Evolutionary conservation across 2,797 vertebrate species (phyloP).

Genomic region (Steatocranus sp.): DNA sequence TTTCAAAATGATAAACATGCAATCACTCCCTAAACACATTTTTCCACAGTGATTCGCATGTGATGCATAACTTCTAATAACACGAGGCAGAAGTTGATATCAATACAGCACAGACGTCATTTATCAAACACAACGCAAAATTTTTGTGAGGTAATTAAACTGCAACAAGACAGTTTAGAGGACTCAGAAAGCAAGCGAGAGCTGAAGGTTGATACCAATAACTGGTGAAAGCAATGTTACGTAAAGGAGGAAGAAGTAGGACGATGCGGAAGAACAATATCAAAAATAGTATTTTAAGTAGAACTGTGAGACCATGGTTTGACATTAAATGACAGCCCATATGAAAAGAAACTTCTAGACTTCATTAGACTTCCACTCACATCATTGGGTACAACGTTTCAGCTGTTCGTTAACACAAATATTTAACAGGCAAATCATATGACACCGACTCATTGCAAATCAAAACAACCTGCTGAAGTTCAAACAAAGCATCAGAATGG

Average conservation of each 20-base stretch:
- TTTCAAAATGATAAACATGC: background rate
- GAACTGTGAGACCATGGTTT: background rate
- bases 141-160: background rate
- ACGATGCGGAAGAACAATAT: background rate
- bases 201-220: background rate
- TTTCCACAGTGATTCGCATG: background rate
- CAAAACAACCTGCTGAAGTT: background rate
- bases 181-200: background rate
- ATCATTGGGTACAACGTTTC: background rate
- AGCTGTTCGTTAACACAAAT: background rate
- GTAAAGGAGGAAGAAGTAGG: background rate
- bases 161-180: background rate
- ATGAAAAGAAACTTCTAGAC: background rate
- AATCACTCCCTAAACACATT: background rate
- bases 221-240: background rate
- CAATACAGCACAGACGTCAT: background rate
- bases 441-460: background rate
- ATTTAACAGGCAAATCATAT: background rate
- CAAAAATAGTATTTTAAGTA: background rate
- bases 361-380: background rate
- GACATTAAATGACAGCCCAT: background rate
- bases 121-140: background rate
- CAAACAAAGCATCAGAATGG: background rate
- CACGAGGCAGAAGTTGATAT: background rate
- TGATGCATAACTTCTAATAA: background rate